A percentile compares a stretch with the other conserved stretches of the same genome.
Evolutionary conservation across 1,140 invertebrate genomes (phyloP).

Genomic region (Solenopsis invicta): DNA sequence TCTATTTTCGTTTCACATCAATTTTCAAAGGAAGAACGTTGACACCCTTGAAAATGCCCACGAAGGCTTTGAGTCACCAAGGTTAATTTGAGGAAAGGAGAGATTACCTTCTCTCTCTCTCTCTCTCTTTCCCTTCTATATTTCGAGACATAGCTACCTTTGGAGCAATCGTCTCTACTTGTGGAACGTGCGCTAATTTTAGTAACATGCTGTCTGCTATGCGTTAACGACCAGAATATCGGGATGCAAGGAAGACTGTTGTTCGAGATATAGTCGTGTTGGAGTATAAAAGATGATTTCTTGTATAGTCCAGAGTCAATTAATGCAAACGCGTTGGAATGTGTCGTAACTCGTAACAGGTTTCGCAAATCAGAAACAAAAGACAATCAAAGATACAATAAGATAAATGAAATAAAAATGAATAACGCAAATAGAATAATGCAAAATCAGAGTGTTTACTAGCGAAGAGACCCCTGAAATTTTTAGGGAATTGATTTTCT

Average conservation of each 20-base stretch:
- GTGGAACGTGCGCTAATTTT: conserved; percentile 39
- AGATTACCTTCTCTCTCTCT: background rate
- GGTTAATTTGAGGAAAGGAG: conserved; percentile 54
- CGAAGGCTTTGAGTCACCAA: conserved; percentile 44
- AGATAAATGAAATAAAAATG: background rate
- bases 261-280: background rate
- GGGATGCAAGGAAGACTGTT: background rate
- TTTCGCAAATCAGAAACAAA: background rate
- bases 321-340: background rate
- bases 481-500: too few relatives aligned
- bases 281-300: conserved; percentile 3
- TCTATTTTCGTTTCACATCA: conserved; percentile 3
- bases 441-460: too few relatives aligned
- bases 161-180: conserved; percentile 42
- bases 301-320: background rate
- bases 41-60: conserved; percentile 5
- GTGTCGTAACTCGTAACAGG: too few relatives aligned
- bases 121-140: conserved; percentile 1
- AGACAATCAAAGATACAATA: background rate
- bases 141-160: conserved; percentile 50
- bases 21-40: conserved; percentile 31
- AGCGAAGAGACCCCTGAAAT: too few relatives aligned
- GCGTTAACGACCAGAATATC: conserved; percentile 49
- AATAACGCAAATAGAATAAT: background rate
- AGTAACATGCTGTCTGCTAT: conserved; percentile 37